Base-by-base conservation (phyloP, 2,888 invertebrate genomes). In the Mythimna lalbum region DNA sequence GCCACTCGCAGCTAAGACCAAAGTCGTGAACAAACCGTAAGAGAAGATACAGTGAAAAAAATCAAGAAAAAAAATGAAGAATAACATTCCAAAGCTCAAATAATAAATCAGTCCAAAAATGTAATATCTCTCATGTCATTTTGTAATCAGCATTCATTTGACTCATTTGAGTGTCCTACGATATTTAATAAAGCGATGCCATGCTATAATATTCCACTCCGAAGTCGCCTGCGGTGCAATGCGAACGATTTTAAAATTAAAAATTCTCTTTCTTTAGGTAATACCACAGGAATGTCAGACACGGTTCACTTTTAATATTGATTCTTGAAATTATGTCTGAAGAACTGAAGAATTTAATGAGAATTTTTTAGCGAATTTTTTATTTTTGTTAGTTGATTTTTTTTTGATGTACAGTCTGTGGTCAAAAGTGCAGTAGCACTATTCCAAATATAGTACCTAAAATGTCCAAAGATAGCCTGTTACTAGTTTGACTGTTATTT, bases 191-290 rank as follows among this genome's bases (percentile, higher is more conserved):
- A 82, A 73, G 74, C 65, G 55, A 63, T 36, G 23, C 21, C 69
- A 23, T 43, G 56, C 69, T 71, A 76, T 65, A 59, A 78, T 77
- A 85, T 85, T 83, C 78, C 39, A 36, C 21, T 9, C 50, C 47
- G 59, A 49, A 47, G 56, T 65, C 78, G 80, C 61, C 65, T 55
- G 55, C 53, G 63, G 50, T 63, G 67, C 76, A 76, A 77, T 77
- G 84, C 68, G 76, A 81, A 66, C 60, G 73, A 86, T 85, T 86
- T 87, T 84, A 86, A 87, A 86, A 85, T 86, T 84, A 84, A 84
- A 86, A 86, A 86, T 86, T 87, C 87, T 67, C 53, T 64, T 33
- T 60, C 70, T 60, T 60, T 72, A 63, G 52, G 68, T 69, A 62
- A 60, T 27, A 50, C 61, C 69, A 55, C 59, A 14, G 67, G 80